Evolutionary conservation across 1,140 invertebrate species (phyloP), one percentile per base, ranked within the genome.

Genomic region (Aphelenchoides besseyi): DNA sequence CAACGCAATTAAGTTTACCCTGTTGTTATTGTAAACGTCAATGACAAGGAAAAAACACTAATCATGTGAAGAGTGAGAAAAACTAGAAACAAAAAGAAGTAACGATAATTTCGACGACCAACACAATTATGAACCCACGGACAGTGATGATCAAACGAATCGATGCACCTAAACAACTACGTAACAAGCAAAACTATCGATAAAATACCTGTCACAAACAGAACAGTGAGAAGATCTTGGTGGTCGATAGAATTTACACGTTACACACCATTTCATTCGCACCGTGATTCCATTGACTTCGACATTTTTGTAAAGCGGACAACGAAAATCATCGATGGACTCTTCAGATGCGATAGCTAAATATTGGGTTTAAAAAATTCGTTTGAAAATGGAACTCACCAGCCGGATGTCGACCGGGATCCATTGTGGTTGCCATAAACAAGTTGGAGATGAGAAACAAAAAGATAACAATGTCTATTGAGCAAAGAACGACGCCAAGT

Each of bases 91-190:
- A 97, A 92, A 87, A 97, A 96, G 88, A 97, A 97, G 86, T 94
- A 96, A 82, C 95, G 89, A 86, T 99, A 99, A 87, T 99, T 98
- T 77, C 95, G 89, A 74, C 95, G 90, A 64, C 97, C 97, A 82
- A 99, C 98, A 86, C 97, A 99, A 87, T 99, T 99, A 87, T 98
- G 98, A 76, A 99, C 92, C 96, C 96, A 98, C 64, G 96, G 96
- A 88, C 97, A 99, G 87, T 99, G 97, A 89, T 99, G 97, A 87
- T 99, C 97, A 87, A 99, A 98, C 35, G 94, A 98, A 92, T 98
- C 88, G 71, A 91, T 90, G 75, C 85, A 83, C 84, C 84, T 81
- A 67, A n/a, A 78, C 12, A n/a, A 18, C 12, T 48, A 30, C 23
- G 29, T 16, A 33, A 33, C 12, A 0, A 41, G 41, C n/a, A n/a